These are phyloP conservation scores for Lagocephalus sceleratus DNA, from an alignment of 2,797 vertebrate species.

Conservation along the genomic window DNA sequence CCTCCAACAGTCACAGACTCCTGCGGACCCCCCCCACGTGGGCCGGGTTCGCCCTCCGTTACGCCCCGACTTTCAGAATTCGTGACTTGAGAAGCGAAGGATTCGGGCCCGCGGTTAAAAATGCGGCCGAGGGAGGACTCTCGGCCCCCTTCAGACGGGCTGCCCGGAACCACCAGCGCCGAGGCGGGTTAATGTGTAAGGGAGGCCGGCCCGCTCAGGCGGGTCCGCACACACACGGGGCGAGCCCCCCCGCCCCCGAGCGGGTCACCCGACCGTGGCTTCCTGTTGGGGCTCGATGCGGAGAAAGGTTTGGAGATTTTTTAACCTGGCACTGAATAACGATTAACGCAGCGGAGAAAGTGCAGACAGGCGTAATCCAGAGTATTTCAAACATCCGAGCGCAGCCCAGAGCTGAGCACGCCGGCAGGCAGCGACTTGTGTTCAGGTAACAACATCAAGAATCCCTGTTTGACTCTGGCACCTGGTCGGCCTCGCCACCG, in stretches of 20 bases:
- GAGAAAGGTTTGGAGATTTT: neutral
- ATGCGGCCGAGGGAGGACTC: neutral
- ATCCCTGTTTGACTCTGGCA: conserved; percentile 12
- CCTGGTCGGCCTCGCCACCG: too few species aligned
- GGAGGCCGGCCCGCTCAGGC: neutral
- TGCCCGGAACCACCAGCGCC: neutral
- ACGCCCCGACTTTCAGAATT: too few species aligned
- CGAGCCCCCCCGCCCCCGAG: too few species aligned
- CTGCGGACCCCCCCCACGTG: too few species aligned
- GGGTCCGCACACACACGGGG: neutral
- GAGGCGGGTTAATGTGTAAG: conserved; percentile 20
- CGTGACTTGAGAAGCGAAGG: too few species aligned
- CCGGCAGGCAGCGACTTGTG: conserved; percentile 1
- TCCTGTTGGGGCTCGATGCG: neutral
- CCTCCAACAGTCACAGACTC: too few species aligned
- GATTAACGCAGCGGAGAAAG: neutral
- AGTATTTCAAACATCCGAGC: too few species aligned
- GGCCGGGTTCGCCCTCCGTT: too few species aligned
- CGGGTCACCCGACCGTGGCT: neutral
- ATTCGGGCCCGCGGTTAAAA: neutral
- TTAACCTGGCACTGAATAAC: neutral
- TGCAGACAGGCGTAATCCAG: neutral
- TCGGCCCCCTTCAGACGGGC: neutral
- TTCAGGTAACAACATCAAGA: conserved; percentile 16
- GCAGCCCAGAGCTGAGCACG: neutral